phyloP scores from a whole-genome alignment of 2,888 invertebrate species.

The Cordilura impudica region DNA sequence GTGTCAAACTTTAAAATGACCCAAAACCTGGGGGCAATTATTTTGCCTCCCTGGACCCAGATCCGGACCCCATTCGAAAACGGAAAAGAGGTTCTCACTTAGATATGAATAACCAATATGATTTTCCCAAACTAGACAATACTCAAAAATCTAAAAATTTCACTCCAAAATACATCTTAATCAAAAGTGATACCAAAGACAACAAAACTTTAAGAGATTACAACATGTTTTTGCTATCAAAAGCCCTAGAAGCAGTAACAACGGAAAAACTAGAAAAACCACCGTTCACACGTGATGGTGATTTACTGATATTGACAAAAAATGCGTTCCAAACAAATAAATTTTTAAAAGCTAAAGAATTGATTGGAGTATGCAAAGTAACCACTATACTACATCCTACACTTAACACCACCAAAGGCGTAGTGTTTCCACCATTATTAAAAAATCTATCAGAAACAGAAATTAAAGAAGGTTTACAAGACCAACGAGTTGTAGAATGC shows the following conservation, averaged over 20 bases:
- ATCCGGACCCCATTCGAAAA: background rate
- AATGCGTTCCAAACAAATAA: background rate
- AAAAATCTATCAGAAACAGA: background rate
- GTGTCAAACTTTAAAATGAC: no score
- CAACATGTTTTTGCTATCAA: background rate
- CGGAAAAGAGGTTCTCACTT: background rate
- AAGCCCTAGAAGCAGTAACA: background rate
- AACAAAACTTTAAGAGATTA: no score
- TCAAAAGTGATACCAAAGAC: background rate
- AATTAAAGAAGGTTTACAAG: slow-evolving; percentile 9
- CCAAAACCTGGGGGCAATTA: background rate
- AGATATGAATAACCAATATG: background rate
- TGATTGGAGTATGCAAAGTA: slow-evolving; percentile 1
- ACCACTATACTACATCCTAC: background rate
- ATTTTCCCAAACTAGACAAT: background rate
- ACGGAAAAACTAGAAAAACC: background rate
- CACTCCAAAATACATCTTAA: background rate
- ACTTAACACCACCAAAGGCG: background rate
- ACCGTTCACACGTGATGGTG: slow-evolving; percentile 12
- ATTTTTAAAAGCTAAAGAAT: slow-evolving; percentile 1
- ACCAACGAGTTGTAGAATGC: slow-evolving; percentile 4
- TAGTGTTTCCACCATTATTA: background rate
- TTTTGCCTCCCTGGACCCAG: background rate
- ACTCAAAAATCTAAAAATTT: background rate
- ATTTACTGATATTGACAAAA: slow-evolving; percentile 3